A percentile compares a stretch with the other conserved stretches of the same genome.
Conservation (phyloP, 1,140 invertebrate species). For the Euschistus heros region DNA sequence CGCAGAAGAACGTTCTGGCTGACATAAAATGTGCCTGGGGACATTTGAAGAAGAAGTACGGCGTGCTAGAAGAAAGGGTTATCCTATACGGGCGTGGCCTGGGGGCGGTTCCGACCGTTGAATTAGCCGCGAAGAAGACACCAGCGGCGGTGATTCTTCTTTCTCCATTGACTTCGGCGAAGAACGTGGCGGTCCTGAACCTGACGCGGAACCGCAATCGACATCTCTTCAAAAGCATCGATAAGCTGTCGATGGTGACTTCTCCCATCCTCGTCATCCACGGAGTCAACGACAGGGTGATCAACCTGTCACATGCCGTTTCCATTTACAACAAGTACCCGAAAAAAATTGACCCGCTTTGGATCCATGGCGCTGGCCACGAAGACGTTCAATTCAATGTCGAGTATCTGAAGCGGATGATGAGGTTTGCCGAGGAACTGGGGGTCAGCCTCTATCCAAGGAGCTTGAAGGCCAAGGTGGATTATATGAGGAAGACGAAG, state of each 20-base stretch:
- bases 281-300: slow-evolving; percentile 64
- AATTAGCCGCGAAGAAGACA: slow-evolving; percentile 54
- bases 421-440: slow-evolving; percentile 54
- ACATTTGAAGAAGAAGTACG: slow-evolving; percentile 46
- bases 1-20: slow-evolving; percentile 64
- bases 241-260: slow-evolving; percentile 57
- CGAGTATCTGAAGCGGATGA: slow-evolving; percentile 91
- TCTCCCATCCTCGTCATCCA: slow-evolving; percentile 65
- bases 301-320: slow-evolving; percentile 59
- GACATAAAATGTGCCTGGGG: slow-evolving; percentile 59
- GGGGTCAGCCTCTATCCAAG: too few relatives aligned
- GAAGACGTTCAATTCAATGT: slow-evolving; percentile 97
- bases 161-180: slow-evolving; percentile 26
- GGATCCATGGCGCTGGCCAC: slow-evolving; percentile 77
- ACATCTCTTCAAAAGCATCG: slow-evolving; percentile 34
- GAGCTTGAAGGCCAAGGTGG: too few relatives aligned
- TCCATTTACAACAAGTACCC: slow-evolving; percentile 57
- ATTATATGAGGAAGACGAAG: too few relatives aligned
- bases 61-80: slow-evolving; percentile 53
- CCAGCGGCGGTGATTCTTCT: slow-evolving; percentile 55
- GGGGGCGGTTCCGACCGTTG: slow-evolving; percentile 56
- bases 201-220: slow-evolving; percentile 13
- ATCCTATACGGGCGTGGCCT: slow-evolving; percentile 64
- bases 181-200: slow-evolving; percentile 21
- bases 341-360: slow-evolving; percentile 55